These are phyloP conservation scores for Drosophila anceps DNA, from an alignment of 2,888 invertebrate genomes.

Conservation along the genomic window DNA sequence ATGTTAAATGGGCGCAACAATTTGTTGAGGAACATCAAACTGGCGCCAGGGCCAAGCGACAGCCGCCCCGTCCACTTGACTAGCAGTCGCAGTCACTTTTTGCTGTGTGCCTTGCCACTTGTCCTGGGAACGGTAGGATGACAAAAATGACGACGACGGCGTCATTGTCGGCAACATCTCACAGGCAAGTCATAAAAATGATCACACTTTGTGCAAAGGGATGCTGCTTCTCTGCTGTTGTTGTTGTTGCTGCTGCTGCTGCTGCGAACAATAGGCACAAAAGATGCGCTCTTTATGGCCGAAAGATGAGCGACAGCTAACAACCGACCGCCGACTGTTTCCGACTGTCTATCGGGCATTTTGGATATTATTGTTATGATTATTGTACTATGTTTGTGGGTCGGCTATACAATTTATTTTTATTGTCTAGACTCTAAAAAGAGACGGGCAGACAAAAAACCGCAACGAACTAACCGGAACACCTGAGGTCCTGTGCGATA, in stretches of 20 bases:
- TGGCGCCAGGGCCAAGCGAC: conserved; percentile 74
- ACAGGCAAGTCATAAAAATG: conserved; percentile 77
- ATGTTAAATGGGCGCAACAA: conserved; percentile 43
- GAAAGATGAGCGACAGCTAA: conserved; percentile 28
- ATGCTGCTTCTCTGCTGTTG: conserved; percentile 29
- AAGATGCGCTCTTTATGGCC: conserved; percentile 66
- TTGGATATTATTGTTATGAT: conserved; percentile 72
- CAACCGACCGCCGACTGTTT: conserved; percentile 50
- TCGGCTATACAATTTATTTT: conserved; percentile 55
- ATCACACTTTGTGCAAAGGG: conserved; percentile 74
- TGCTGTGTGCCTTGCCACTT: conserved; percentile 52
- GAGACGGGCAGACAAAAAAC: conserved; percentile 46
- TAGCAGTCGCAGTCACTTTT: conserved; percentile 60
- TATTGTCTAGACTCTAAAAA: conserved; percentile 51
- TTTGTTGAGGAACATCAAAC: conserved; percentile 59
- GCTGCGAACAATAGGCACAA: conserved; percentile 59
- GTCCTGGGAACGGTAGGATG: conserved; percentile 46
- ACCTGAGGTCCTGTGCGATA: conserved; percentile 25
- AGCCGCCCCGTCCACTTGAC: conserved; percentile 70
- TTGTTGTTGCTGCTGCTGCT: conserved; percentile 25
- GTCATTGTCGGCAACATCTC: conserved; percentile 71
- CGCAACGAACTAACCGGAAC: conserved; percentile 59
- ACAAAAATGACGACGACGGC: conserved; percentile 56
- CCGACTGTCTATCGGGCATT: conserved; percentile 65
- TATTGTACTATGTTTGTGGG: conserved; percentile 75